phyloP scores from a whole-genome alignment of 2,113 vertebrate genomes.

The Leptosomus discolor region DNA sequence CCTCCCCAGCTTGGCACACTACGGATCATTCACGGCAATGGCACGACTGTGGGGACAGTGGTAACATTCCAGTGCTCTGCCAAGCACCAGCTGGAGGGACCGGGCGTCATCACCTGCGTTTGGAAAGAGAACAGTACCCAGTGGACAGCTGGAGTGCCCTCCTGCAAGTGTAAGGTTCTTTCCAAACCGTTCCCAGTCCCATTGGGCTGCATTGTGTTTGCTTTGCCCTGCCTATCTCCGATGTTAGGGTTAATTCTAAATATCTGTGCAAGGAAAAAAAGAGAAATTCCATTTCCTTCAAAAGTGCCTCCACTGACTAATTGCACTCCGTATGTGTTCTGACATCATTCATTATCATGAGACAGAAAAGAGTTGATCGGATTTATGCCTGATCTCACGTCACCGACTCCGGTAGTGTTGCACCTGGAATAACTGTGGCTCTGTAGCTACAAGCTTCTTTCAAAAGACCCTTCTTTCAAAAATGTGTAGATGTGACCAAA shows the following conservation, averaged over 20 bases:
- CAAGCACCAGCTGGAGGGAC: conserved; percentile 79
- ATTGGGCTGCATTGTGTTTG: rapidly evolving
- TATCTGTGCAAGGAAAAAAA: background rate
- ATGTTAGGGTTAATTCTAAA: rapidly evolving
- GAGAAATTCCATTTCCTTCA: background rate
- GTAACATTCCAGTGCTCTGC: conserved; percentile 82
- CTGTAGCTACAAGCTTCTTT: background rate
- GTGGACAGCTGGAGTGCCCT: conserved; percentile 80
- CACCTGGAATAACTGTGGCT: background rate
- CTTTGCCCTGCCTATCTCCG: background rate
- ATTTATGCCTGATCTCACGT: background rate
- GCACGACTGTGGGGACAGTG: conserved; percentile 80
- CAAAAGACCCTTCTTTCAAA: background rate
- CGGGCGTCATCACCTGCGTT: conserved; percentile 72
- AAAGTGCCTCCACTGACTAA: background rate
- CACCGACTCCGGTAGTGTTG: background rate
- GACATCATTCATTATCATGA: background rate
- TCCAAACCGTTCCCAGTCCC: background rate
- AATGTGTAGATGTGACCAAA: background rate
- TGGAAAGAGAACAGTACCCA: conserved; percentile 75
- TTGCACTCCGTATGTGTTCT: background rate
- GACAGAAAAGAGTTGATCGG: background rate
- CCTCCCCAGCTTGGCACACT: conserved; percentile 77
- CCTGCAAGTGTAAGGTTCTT: conserved; percentile 82
- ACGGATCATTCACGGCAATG: conserved; percentile 80